These are phyloP conservation scores for Candidula unifasciata DNA, from an alignment of 2,888 invertebrate genomes.

Conservation along the genomic window DNA sequence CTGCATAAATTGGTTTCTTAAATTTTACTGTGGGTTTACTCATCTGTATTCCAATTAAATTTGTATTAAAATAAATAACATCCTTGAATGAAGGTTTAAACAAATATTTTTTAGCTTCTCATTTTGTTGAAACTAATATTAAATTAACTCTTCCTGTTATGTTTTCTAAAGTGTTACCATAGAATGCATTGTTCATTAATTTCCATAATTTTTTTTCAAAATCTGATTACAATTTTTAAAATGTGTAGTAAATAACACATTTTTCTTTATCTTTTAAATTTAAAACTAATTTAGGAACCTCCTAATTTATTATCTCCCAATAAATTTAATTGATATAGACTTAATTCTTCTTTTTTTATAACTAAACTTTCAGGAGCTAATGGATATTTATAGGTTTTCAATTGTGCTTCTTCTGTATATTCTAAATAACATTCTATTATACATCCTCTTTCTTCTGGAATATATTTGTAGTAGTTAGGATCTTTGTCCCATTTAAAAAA, in stretches of 20 bases:
- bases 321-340: slow-evolving; percentile 47
- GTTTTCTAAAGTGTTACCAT: slow-evolving; percentile 39
- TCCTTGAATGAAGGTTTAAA: slow-evolving; percentile 32
- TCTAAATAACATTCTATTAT: slow-evolving; percentile 48
- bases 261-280: slow-evolving; percentile 28
- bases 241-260: slow-evolving; percentile 70
- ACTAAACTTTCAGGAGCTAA: slow-evolving; percentile 42
- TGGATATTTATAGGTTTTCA: slow-evolving; percentile 46
- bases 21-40: slow-evolving; percentile 43
- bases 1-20: slow-evolving; percentile 53
- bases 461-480: slow-evolving; percentile 37
- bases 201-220: slow-evolving; percentile 72
- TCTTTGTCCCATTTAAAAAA: slow-evolving; percentile 44
- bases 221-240: slow-evolving; percentile 69
- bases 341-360: slow-evolving; percentile 48
- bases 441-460: slow-evolving; percentile 38
- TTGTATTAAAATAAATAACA: slow-evolving; percentile 53
- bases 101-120: neutral
- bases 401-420: slow-evolving; percentile 44
- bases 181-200: slow-evolving; percentile 37
- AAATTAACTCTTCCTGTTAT: neutral
- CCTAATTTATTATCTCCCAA: slow-evolving; percentile 26
- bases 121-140: slow-evolving; percentile 20
- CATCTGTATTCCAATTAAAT: slow-evolving; percentile 48
- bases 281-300: slow-evolving; percentile 7